Evolutionary conservation across 2,797 vertebrate genomes (phyloP), one percentile per base, ranked within the genome.

Genomic region (Diplodus puntazzo): DNA sequence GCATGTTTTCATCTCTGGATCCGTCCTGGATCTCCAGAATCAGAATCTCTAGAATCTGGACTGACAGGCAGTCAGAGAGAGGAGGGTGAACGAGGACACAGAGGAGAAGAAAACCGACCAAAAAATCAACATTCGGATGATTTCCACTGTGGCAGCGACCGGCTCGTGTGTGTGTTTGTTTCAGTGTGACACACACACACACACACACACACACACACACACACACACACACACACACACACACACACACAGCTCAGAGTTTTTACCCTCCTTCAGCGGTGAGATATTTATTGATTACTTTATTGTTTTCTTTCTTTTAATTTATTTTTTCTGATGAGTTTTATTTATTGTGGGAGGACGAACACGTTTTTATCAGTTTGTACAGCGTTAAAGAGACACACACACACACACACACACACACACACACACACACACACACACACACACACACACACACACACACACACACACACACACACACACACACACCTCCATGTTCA

Each of bases 291-390:
- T 90, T 89, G 39, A 84, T 85, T 60, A 20, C 66, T 84, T 71
- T 70, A 17, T 16, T 5, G 52, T 58, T 52, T 62, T 77, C 43
- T 59, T 59, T 34, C 25, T 71, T 89, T 91, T 91, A 81, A 90
- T 89, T 93, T 92, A 90, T 91, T 92, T 90, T 80, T 79, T 75
- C 70, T 21, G 49, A 78, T 75, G 82, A 79, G 43, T 45, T 45
- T 45, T 88, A 3, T 94, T 94, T 94, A 93, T 94, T 93, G 79
- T 73, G 21, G 80, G 75, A 83, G 82, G 73, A 79, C 78, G 64
- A 55, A 4, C 55, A 62, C 14, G 5, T 52, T 77, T 70, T 86
- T 64, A 67, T 82, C 27, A 77, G 57, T 81, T 85, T 89, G 84
- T 89, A 83, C 87, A 86, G 80, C 18, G 20, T 71, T 65, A 48